Percentiles rank a stretch among this genome's conserved stretches.
These are phyloP conservation scores for Lethenteron reissneri DNA, from an alignment of 2,113 vertebrate genomes.

Conservation along the genomic window DNA sequence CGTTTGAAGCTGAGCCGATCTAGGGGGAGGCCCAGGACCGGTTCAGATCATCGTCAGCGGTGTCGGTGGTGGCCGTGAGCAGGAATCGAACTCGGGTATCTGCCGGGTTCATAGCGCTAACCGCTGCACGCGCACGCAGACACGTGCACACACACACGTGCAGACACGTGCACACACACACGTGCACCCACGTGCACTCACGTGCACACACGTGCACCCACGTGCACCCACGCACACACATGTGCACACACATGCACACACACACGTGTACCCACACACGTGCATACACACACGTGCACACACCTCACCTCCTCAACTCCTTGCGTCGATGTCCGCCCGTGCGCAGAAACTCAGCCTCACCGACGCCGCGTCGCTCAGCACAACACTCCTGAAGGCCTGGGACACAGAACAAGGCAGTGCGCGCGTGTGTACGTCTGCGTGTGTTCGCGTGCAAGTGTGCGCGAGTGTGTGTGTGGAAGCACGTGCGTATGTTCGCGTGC, in stretches of 20 bases:
- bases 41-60: background rate
- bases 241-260: background rate
- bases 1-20: background rate
- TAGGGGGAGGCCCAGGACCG: background rate
- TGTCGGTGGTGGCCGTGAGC: background rate
- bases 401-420: no score
- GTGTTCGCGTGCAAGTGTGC: no score
- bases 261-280: background rate
- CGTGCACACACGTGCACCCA: constrained; percentile 5
- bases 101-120: background rate
- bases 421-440: no score
- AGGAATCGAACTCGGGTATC: background rate
- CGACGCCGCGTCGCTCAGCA: no score
- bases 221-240: no score
- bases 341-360: no score
- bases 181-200: no score
- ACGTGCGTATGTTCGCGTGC: no score
- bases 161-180: constrained; percentile 7
- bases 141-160: constrained; percentile 4
- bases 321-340: no score
- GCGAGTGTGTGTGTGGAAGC: no score
- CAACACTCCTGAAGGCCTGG: no score
- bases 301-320: background rate
- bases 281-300: no score
- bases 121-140: background rate